Evolutionary conservation across 2,888 invertebrate genomes (phyloP).

Genomic region (Tholera decimalis): DNA sequence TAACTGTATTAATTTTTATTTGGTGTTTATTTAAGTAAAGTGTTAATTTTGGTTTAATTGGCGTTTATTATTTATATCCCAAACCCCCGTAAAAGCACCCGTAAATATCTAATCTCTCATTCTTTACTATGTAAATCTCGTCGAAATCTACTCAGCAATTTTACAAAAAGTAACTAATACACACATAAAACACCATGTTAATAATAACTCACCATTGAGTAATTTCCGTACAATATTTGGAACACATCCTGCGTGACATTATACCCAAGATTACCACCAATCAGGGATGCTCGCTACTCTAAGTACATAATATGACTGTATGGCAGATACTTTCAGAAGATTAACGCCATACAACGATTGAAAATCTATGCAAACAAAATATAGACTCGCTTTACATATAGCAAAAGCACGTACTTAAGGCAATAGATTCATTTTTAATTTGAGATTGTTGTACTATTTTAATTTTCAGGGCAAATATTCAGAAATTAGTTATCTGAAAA

Average conservation of each 20-base stretch:
- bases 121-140: background rate
- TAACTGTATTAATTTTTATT: no score
- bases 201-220: background rate
- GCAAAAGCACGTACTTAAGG: no score
- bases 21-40: no score
- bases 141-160: background rate
- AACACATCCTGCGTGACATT: constrained; percentile 8
- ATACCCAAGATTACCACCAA: constrained; percentile 48
- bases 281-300: constrained; percentile 29
- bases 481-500: no score
- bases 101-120: no score
- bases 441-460: no score
- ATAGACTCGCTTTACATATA: no score
- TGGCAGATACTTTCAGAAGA: background rate
- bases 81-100: no score
- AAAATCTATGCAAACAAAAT: background rate
- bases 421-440: no score
- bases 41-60: no score
- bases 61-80: no score
- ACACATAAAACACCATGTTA: background rate
- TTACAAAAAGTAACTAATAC: background rate
- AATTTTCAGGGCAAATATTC: no score
- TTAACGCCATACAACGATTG: background rate
- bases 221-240: constrained; percentile 19
- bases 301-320: constrained; percentile 20